Conservation (phyloP, 2,797 vertebrate genomes). For the Anolis apletophallus region DNA sequence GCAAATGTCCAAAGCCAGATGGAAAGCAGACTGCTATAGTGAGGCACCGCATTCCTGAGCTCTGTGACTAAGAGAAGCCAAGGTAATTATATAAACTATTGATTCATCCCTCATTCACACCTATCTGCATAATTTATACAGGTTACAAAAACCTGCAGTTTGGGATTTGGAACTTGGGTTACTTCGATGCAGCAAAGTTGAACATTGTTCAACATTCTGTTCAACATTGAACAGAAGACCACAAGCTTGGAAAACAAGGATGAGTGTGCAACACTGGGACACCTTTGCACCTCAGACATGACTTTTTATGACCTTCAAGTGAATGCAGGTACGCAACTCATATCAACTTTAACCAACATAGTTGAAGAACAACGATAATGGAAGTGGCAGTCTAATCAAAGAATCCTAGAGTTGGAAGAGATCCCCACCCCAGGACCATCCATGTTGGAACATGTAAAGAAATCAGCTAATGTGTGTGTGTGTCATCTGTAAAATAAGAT, state of each 20-base stretch:
- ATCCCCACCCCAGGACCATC: too few species aligned
- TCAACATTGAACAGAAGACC: neutral
- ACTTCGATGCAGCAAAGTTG: neutral
- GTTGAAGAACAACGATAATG: neutral
- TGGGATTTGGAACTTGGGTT: neutral
- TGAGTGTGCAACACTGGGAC: neutral
- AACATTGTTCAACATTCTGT: too few species aligned
- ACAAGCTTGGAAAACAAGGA: neutral
- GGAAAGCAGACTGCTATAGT: neutral
- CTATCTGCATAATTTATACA: neutral
- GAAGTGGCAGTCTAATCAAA: neutral
- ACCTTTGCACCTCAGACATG: neutral
- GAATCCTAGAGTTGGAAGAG: too few species aligned
- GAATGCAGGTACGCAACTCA: neutral
- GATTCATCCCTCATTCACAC: neutral
- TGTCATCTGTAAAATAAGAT: too few species aligned
- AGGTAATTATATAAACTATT: neutral
- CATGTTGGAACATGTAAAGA: too few species aligned
- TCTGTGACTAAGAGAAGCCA: neutral
- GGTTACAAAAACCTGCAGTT: neutral
- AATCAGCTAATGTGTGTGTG: too few species aligned
- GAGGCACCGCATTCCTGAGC: constrained; percentile 27
- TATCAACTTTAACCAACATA: neutral
- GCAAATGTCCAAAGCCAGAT: neutral
- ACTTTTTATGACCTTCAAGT: too few species aligned